phyloP scores from a whole-genome alignment of 2,888 invertebrate genomes.

The Furcula furcula region DNA sequence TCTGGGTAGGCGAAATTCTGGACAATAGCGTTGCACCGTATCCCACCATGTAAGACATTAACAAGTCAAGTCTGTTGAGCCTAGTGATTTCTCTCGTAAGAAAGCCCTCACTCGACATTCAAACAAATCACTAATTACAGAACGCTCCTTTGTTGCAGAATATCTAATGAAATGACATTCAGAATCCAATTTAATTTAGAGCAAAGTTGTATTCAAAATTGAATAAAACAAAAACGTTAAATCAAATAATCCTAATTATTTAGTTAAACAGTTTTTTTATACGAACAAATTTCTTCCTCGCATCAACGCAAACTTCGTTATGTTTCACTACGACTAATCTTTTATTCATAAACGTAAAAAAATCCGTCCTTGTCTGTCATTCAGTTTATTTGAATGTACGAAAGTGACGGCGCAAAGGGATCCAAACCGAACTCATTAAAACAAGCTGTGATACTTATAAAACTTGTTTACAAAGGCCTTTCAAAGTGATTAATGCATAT shows the following conservation, averaged over 20 bases:
- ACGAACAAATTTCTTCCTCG: neutral
- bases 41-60: too few relatives aligned
- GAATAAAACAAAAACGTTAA: too few relatives aligned
- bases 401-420: conserved; percentile 5
- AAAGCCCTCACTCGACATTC: too few relatives aligned
- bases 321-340: neutral
- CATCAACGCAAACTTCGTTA: neutral
- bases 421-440: conserved; percentile 34
- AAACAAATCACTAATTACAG: too few relatives aligned
- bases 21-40: too few relatives aligned
- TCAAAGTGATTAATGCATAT: conserved; percentile 57
- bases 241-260: neutral
- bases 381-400: conserved; percentile 2
- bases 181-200: too few relatives aligned
- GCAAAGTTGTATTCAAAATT: too few relatives aligned
- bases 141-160: too few relatives aligned
- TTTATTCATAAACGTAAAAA: conserved; percentile 2
- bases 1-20: too few relatives aligned
- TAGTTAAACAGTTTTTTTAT: neutral
- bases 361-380: neutral
- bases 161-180: too few relatives aligned
- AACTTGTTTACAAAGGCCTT: conserved; percentile 51
- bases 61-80: too few relatives aligned
- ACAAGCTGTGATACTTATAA: conserved; percentile 35
- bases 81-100: too few relatives aligned